A percentile compares a stretch with the other conserved stretches of the same genome.
Conservation (phyloP, 2,888 invertebrate genomes). For the Amorpha juglandis region DNA sequence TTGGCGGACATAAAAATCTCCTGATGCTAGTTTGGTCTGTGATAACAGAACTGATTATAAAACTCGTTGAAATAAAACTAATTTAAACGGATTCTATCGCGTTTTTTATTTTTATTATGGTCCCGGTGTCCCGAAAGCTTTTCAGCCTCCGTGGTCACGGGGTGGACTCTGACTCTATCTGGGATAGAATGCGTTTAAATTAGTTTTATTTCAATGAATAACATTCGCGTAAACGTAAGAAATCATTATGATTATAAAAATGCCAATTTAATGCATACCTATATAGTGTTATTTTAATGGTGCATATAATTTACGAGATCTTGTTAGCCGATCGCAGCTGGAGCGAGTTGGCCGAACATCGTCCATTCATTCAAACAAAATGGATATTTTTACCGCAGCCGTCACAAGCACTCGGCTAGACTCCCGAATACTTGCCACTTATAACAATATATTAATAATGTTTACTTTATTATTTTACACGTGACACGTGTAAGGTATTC, state of each 20-base stretch:
- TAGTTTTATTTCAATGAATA: too few relatives aligned
- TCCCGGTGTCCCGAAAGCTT: too few relatives aligned
- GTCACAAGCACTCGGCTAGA: constrained; percentile 34
- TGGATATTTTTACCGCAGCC: constrained; percentile 43
- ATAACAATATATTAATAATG: constrained; percentile 7
- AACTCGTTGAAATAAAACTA: too few relatives aligned
- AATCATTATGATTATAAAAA: background rate
- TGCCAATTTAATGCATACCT: background rate
- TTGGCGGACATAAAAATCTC: too few relatives aligned
- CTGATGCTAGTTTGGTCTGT: too few relatives aligned
- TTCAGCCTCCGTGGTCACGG: too few relatives aligned
- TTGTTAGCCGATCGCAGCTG: constrained; percentile 30
- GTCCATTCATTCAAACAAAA: constrained; percentile 47
- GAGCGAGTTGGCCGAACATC: constrained; percentile 38
- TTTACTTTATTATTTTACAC: constrained; percentile 40
- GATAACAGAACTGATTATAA: too few relatives aligned
- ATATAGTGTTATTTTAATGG: background rate
- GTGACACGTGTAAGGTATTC: constrained; percentile 38
- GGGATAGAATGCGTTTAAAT: too few relatives aligned
- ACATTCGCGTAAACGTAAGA: too few relatives aligned
- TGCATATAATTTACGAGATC: background rate
- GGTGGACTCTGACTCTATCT: too few relatives aligned
- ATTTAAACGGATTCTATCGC: too few relatives aligned
- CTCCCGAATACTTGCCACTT: constrained; percentile 3
- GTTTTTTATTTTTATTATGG: too few relatives aligned